Conservation (phyloP, 2,113 vertebrate genomes). For the Diglossa brunneiventris region DNA sequence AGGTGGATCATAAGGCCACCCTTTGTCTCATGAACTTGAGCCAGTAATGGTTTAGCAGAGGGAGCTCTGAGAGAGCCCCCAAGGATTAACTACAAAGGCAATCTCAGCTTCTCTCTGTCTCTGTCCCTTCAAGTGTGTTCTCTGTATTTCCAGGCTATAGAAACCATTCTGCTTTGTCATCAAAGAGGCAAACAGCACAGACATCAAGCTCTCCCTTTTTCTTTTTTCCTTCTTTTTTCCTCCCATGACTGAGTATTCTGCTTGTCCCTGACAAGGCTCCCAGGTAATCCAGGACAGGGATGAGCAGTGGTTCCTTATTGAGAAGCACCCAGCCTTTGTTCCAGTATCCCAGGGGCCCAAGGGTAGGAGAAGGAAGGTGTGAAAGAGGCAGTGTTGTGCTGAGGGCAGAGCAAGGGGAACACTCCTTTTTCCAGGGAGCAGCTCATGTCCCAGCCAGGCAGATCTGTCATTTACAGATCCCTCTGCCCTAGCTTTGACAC, state of each 20-base stretch:
- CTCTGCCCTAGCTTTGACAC: slow-evolving; percentile 10
- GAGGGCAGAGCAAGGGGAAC: not conserved
- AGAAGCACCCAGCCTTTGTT: not conserved
- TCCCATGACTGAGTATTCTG: not conserved
- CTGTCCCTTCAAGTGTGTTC: not conserved
- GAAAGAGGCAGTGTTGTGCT: not conserved
- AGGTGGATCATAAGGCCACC: not conserved
- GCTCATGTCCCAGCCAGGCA: not conserved
- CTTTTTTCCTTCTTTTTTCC: not conserved
- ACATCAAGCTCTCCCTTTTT: not conserved
- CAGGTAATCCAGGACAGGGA: not conserved
- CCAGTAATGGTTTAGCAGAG: not conserved
- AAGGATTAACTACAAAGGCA: not conserved
- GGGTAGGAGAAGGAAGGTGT: not conserved
- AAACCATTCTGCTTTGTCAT: not conserved
- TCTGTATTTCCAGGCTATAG: not conserved
- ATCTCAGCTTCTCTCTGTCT: not conserved
- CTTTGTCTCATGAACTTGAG: not conserved
- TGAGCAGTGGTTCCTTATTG: not conserved
- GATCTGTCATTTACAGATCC: not conserved
- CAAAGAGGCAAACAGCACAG: not conserved
- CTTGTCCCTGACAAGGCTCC: not conserved
- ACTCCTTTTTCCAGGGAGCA: not conserved
- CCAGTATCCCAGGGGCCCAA: not conserved
- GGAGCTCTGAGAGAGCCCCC: not conserved